Evolutionary conservation across 1,140 invertebrate genomes (phyloP).

Genomic region (Lepidurus apus): DNA sequence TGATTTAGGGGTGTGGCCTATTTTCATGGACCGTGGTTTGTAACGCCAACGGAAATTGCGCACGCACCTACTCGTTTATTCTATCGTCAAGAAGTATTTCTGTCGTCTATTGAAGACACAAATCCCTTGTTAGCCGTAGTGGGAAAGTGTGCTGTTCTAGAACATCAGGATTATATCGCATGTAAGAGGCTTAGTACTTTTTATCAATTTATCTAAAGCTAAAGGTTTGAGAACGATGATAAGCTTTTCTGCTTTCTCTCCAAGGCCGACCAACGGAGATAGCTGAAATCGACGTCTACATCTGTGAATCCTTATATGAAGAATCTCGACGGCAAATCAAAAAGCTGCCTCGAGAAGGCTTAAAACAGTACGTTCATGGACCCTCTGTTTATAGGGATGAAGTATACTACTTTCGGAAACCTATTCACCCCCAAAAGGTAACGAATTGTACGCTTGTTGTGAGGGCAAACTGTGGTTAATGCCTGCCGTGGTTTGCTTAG

Average conservation of each 20-base stretch:
- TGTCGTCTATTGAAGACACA: slow-evolving; percentile 84
- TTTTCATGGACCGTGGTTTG: slow-evolving; percentile 88
- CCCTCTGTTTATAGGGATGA: slow-evolving; percentile 84
- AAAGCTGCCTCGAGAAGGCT: slow-evolving; percentile 63
- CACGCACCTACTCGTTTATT: slow-evolving; percentile 61
- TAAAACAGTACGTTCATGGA: slow-evolving; percentile 78
- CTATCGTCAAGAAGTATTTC: slow-evolving; percentile 90
- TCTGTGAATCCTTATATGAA: slow-evolving; percentile 90
- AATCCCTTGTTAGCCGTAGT: slow-evolving; percentile 85
- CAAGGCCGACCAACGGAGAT: slow-evolving; percentile 89
- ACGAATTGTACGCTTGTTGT: neutral
- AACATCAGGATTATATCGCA: slow-evolving; percentile 84
- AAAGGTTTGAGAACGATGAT: neutral
- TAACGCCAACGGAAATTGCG: slow-evolving; percentile 77
- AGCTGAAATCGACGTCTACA: slow-evolving; percentile 81
- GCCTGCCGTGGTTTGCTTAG: slow-evolving; percentile 40
- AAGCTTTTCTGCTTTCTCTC: slow-evolving; percentile 35
- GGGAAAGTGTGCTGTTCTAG: slow-evolving; percentile 83
- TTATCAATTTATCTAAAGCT: neutral
- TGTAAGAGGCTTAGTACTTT: slow-evolving; percentile 54
- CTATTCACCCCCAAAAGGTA: slow-evolving; percentile 34
- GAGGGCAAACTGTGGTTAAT: neutral
- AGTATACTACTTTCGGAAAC: slow-evolving; percentile 70
- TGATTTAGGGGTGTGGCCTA: slow-evolving; percentile 69
- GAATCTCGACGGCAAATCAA: slow-evolving; percentile 74